phyloP scores from a whole-genome alignment of 2,888 invertebrate species.

The Iselma pallidipennis region DNA sequence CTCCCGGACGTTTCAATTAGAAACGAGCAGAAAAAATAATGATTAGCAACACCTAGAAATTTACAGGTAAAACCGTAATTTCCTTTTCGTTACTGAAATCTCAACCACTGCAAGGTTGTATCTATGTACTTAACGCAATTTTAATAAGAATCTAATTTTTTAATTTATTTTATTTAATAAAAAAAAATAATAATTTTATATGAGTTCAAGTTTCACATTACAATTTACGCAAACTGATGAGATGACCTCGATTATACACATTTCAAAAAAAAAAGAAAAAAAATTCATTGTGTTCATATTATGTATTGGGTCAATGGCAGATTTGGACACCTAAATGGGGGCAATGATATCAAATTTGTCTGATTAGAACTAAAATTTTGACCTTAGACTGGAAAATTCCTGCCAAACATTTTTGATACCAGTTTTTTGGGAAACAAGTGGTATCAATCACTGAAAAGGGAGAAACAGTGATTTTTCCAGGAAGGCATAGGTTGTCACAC shows the following conservation, averaged over 20 bases:
- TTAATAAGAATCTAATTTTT: no score
- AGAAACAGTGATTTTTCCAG: no score
- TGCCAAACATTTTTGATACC: no score
- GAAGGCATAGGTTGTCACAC: no score
- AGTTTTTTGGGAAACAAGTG: no score
- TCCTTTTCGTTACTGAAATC: neutral
- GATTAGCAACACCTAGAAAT: constrained; percentile 19
- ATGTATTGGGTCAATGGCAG: neutral
- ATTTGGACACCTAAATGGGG: neutral
- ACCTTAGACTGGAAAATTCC: no score
- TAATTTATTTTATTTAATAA: no score
- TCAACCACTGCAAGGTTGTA: neutral
- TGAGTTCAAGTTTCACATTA: neutral
- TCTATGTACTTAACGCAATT: no score
- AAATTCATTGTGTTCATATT: neutral
- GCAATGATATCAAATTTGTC: neutral
- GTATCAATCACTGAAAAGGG: no score
- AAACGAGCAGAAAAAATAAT: neutral
- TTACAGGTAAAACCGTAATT: neutral
- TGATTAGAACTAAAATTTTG: no score
- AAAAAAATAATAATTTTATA: neutral
- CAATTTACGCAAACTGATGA: neutral
- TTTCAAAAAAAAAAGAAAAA: neutral
- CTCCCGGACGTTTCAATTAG: constrained; percentile 12
- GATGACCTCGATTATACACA: neutral